Evolutionary conservation across 2,113 vertebrate species (phyloP).

Genomic region (Deroptyus accipitrinus): DNA sequence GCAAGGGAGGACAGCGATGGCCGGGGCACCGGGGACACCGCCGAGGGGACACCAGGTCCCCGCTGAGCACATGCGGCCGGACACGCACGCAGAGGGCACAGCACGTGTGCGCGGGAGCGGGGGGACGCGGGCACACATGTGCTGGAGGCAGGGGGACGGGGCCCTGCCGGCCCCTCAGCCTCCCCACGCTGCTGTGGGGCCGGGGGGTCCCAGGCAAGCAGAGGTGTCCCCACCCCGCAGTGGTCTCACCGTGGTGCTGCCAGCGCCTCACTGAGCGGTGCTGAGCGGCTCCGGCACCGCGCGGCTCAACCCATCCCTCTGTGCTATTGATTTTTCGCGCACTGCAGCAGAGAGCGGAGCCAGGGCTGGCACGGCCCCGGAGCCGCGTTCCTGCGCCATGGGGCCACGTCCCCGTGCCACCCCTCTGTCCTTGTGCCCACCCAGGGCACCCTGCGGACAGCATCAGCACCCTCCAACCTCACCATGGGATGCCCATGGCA

Average conservation of each 20-base stretch:
- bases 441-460: not conserved
- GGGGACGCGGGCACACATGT: not conserved
- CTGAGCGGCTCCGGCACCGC: not conserved
- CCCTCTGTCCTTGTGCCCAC: accelerated
- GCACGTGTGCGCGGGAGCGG: not conserved
- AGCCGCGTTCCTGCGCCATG: accelerated
- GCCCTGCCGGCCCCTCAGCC: accelerated
- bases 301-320: not conserved
- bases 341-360: conserved; percentile 50
- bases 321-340: conserved; percentile 75
- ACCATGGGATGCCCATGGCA: accelerated
- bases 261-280: not conserved
- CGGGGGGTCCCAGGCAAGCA: not conserved
- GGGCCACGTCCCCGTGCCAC: accelerated
- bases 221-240: accelerated
- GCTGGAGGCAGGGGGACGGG: accelerated
- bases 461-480: accelerated
- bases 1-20: conserved; percentile 49
- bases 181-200: accelerated
- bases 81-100: accelerated
- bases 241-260: not conserved
- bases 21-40: not conserved
- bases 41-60: not conserved
- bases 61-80: not conserved
- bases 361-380: not conserved